A percentile compares a stretch with the other conserved stretches of the same genome.
These are phyloP conservation scores for Drosophila niveifrons DNA, from an alignment of 2,888 invertebrate genomes.

Conservation along the genomic window DNA sequence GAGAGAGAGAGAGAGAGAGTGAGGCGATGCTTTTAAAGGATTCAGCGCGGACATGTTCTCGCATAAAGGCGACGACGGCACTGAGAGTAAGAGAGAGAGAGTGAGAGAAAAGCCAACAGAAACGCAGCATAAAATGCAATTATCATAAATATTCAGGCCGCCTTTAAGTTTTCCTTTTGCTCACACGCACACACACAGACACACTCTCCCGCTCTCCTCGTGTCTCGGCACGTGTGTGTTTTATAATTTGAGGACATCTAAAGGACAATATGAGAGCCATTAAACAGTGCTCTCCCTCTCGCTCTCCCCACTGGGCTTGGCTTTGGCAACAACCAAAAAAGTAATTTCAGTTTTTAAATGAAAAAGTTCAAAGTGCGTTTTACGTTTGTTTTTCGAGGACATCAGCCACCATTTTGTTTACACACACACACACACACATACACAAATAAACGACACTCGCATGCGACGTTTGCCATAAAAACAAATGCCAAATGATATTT, in stretches of 20 bases:
- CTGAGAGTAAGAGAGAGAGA: neutral
- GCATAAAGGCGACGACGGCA: slow-evolving; percentile 50
- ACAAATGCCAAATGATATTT: slow-evolving; percentile 75
- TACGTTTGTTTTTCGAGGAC: slow-evolving; percentile 53
- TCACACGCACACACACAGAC: neutral
- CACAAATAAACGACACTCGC: slow-evolving; percentile 20
- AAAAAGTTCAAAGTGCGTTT: slow-evolving; percentile 81
- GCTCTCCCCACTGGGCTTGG: neutral
- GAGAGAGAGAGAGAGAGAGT: neutral
- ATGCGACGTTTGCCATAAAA: slow-evolving; percentile 68
- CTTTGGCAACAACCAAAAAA: slow-evolving; percentile 60
- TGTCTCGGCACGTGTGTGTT: slow-evolving; percentile 36
- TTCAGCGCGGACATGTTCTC: slow-evolving; percentile 64
- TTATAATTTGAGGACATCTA: slow-evolving; percentile 72
- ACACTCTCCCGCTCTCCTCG: slow-evolving; percentile 11
- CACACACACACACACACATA: slow-evolving; percentile 23
- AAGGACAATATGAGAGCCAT: slow-evolving; percentile 72
- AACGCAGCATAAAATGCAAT: slow-evolving; percentile 78
- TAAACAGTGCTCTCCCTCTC: slow-evolving; percentile 44
- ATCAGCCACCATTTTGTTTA: slow-evolving; percentile 22
- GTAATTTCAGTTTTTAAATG: slow-evolving; percentile 80
- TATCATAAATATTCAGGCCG: slow-evolving; percentile 78
- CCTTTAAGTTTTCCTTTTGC: slow-evolving; percentile 31
- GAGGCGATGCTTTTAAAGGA: slow-evolving; percentile 68
- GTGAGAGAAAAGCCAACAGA: slow-evolving; percentile 34